phyloP scores from a whole-genome alignment of 2,113 vertebrate genomes.

The Mystacornis crossleyi region DNA sequence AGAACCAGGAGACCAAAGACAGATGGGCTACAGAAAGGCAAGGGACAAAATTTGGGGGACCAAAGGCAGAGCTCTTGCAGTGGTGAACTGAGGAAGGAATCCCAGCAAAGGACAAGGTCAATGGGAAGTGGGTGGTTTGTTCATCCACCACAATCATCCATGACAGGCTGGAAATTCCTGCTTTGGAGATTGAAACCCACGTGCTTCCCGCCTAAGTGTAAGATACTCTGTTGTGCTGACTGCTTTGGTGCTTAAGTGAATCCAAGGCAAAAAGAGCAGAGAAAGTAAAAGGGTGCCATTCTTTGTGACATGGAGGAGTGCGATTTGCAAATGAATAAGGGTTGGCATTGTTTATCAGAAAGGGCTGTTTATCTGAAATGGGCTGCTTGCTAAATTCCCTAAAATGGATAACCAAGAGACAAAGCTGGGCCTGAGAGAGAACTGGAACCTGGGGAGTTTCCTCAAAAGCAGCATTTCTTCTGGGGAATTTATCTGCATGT shows the following conservation, averaged over 20 bases:
- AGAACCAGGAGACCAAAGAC: background rate
- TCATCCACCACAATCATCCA: background rate
- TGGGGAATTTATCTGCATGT: conserved; percentile 37
- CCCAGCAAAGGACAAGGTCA: background rate
- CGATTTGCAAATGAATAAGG: background rate
- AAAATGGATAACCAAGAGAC: background rate
- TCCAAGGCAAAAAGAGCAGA: background rate
- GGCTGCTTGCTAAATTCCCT: background rate
- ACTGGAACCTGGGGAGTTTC: background rate
- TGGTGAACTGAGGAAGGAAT: background rate
- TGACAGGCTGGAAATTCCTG: background rate
- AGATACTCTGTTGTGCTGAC: background rate
- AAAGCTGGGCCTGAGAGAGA: background rate
- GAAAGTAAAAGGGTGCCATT: background rate
- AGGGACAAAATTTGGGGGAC: background rate
- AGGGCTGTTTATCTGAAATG: conserved; percentile 16
- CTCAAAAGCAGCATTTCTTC: conserved; percentile 21
- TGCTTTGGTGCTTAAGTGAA: background rate
- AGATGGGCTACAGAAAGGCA: background rate
- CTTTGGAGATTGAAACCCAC: background rate
- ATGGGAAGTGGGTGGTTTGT: background rate
- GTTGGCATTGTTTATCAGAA: background rate
- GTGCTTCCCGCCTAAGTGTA: background rate
- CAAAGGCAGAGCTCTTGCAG: background rate
- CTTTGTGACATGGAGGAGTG: background rate